phyloP scores from a whole-genome alignment of 2,888 invertebrate species.

The Nyleta sp. region DNA sequence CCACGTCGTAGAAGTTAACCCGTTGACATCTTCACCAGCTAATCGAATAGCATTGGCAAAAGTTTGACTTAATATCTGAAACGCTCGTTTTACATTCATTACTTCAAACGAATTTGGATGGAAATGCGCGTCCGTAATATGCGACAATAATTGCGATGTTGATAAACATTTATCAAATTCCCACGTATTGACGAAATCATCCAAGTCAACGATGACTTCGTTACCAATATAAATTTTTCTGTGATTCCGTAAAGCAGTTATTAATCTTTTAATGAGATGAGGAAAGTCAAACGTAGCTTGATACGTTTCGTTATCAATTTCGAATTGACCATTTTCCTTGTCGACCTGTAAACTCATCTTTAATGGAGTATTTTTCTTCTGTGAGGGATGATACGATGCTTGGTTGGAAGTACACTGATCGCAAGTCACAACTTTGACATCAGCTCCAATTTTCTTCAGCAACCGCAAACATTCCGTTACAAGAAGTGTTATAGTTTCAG shows the following conservation, averaged over 20 bases:
- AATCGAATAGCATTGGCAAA: slow-evolving; percentile 8
- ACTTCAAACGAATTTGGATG: slow-evolving; percentile 17
- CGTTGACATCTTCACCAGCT: slow-evolving; percentile 16
- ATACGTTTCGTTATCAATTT: not conserved
- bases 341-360: not conserved
- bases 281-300: slow-evolving; percentile 10
- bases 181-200: slow-evolving; percentile 20
- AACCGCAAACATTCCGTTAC: slow-evolving; percentile 9
- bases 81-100: slow-evolving; percentile 28
- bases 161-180: slow-evolving; percentile 15
- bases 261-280: slow-evolving; percentile 31
- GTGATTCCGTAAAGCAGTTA: not conserved
- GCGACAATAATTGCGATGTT: slow-evolving; percentile 7
- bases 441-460: not conserved
- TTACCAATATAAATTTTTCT: not conserved
- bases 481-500: not conserved
- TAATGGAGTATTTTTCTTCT: not conserved
- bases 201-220: slow-evolving; percentile 20
- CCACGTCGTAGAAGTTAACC: not conserved
- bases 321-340: not conserved
- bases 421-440: slow-evolving; percentile 3
- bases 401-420: slow-evolving; percentile 18
- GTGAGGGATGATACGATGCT: not conserved
- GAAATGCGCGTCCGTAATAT: slow-evolving; percentile 30
- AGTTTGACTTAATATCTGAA: slow-evolving; percentile 7